Percentiles rank a stretch among this genome's conserved stretches.
Conservation (phyloP, 1,140 invertebrate species). For the Drosophila nasuta region DNA sequence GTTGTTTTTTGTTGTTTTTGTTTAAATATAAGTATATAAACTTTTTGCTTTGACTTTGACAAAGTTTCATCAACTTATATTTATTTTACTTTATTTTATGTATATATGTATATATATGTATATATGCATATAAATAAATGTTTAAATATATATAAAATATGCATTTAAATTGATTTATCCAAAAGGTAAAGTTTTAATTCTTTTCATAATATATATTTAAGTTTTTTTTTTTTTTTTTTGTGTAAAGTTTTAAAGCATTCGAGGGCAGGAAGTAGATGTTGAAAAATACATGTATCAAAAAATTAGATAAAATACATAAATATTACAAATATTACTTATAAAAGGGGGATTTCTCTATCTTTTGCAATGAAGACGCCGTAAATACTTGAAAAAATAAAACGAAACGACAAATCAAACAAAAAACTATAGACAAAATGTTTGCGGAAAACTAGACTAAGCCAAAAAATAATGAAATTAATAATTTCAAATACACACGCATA, state of each 20-base stretch:
- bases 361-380: slow-evolving; percentile 30
- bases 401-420: not conserved
- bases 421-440: not conserved
- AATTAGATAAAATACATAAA: slow-evolving; percentile 76
- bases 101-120: slow-evolving; percentile 40
- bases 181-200: slow-evolving; percentile 81
- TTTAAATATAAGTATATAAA: slow-evolving; percentile 81
- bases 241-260: slow-evolving; percentile 82
- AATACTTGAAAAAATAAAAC: slow-evolving; percentile 7
- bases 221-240: slow-evolving; percentile 53
- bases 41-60: slow-evolving; percentile 75
- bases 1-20: slow-evolving; percentile 46
- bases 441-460: slow-evolving; percentile 19
- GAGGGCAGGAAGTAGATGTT: slow-evolving; percentile 82
- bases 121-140: slow-evolving; percentile 77
- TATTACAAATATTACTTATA: slow-evolving; percentile 49
- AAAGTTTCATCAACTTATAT: slow-evolving; percentile 77
- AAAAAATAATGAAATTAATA: slow-evolving; percentile 8
- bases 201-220: slow-evolving; percentile 55
- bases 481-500: slow-evolving; percentile 1
- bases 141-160: slow-evolving; percentile 82
- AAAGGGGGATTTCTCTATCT: slow-evolving; percentile 33
- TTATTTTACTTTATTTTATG: slow-evolving; percentile 46
- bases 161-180: slow-evolving; percentile 81
- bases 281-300: slow-evolving; percentile 82